phyloP scores from a whole-genome alignment of 1,140 invertebrate species.

The Drosophila pachea region DNA sequence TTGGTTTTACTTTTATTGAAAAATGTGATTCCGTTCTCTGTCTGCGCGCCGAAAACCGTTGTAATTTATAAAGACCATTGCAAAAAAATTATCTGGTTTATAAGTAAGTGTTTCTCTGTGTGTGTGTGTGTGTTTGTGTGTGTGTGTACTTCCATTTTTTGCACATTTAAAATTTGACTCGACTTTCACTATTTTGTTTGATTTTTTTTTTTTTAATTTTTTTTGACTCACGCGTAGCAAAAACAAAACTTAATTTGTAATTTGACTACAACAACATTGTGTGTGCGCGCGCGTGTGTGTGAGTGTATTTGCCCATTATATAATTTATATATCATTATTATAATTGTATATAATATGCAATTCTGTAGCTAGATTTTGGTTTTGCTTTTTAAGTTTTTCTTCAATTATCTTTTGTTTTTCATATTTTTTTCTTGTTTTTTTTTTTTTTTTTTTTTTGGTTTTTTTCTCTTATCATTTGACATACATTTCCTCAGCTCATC shows the following conservation, averaged over 20 bases:
- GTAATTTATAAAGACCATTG: slow-evolving; percentile 69
- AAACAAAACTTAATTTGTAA: slow-evolving; percentile 78
- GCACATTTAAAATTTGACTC: slow-evolving; percentile 66
- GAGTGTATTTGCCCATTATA: slow-evolving; percentile 64
- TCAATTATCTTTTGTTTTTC: slow-evolving; percentile 38
- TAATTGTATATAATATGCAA: slow-evolving; percentile 74
- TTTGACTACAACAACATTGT: slow-evolving; percentile 75
- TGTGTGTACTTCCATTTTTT: slow-evolving; percentile 33
- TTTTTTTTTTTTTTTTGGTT: background rate
- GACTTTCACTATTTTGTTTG: slow-evolving; percentile 24
- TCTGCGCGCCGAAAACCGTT: slow-evolving; percentile 64
- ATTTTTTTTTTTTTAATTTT: slow-evolving; percentile 3
- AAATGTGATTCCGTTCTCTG: slow-evolving; percentile 61
- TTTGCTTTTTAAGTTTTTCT: background rate
- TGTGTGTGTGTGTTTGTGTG: slow-evolving; percentile 44
- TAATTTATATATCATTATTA: slow-evolving; percentile 60
- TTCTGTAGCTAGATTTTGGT: slow-evolving; percentile 69
- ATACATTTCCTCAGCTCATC: slow-evolving; percentile 44
- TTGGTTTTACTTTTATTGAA: slow-evolving; percentile 66
- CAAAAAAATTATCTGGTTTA: slow-evolving; percentile 42
- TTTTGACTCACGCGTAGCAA: slow-evolving; percentile 51
- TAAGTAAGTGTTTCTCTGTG: slow-evolving; percentile 14
- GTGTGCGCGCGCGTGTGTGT: slow-evolving; percentile 11
- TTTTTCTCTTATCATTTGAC: slow-evolving; percentile 28
- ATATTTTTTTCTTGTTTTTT: slow-evolving; percentile 20